phyloP scores from a whole-genome alignment of 2,113 vertebrate genomes.

The Rhombomys opimus region DNA sequence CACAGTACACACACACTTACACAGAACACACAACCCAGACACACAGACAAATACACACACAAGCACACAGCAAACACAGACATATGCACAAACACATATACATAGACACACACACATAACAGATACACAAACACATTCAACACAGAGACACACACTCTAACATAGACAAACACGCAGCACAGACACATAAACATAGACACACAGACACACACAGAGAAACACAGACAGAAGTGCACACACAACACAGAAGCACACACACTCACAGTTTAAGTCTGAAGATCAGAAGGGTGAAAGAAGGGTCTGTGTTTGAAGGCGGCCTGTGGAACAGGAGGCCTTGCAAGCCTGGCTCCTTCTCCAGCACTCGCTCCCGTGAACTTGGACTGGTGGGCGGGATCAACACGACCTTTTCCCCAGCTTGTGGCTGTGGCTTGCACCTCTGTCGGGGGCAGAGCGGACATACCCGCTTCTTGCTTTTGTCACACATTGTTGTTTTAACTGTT shows the following conservation, averaged over 20 bases:
- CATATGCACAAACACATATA: not conserved
- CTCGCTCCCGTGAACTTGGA: not conserved
- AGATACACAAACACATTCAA: not conserved
- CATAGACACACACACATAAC: not conserved
- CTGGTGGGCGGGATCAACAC: not conserved
- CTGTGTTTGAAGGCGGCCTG: not conserved
- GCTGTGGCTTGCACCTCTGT: not conserved
- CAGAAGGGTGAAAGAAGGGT: not conserved
- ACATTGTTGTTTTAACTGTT: conserved; percentile 29
- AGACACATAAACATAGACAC: too few relatives aligned
- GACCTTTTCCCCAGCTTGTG: not conserved
- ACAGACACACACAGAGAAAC: too few relatives aligned
- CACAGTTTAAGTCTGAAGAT: not conserved
- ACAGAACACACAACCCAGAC: not conserved
- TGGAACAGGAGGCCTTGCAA: not conserved
- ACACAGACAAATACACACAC: not conserved
- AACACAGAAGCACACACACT: not conserved
- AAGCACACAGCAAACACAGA: not conserved
- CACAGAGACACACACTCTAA: not conserved
- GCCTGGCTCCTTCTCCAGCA: not conserved
- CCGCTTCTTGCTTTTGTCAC: not conserved
- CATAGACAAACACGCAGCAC: not conserved
- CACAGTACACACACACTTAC: too few relatives aligned
- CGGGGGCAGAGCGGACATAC: not conserved
- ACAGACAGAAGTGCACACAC: not conserved